These are phyloP conservation scores for Hoplias malabaricus DNA, from an alignment of 2,113 vertebrate genomes.

Conservation along the genomic window DNA sequence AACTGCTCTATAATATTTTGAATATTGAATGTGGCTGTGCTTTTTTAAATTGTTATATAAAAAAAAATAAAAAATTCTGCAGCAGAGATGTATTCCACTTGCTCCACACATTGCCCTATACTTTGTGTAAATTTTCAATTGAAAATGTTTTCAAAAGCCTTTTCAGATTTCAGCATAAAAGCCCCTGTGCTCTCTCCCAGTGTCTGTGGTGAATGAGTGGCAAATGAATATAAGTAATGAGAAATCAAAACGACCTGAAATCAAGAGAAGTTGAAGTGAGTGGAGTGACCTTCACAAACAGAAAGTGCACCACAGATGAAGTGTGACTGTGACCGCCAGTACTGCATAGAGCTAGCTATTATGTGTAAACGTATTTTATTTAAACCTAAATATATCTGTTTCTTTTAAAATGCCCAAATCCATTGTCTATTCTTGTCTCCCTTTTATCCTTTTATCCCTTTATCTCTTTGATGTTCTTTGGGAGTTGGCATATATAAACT, in stretches of 20 bases:
- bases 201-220: constrained; percentile 7
- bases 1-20: too few relatives aligned
- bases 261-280: constrained; percentile 11
- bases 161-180: background rate
- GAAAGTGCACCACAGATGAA: constrained; percentile 32
- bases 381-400: background rate
- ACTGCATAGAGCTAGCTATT: background rate
- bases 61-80: too few relatives aligned
- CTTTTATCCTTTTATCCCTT: too few relatives aligned
- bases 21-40: too few relatives aligned
- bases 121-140: background rate
- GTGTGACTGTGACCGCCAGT: constrained; percentile 15
- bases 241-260: constrained; percentile 32
- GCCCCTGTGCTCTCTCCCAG: background rate
- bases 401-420: background rate
- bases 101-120: background rate
- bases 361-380: background rate
- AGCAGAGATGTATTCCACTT: background rate
- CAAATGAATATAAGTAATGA: constrained; percentile 25
- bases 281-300: constrained; percentile 32
- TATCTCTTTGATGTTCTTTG: background rate
- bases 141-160: background rate
- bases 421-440: background rate
- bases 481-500: background rate
- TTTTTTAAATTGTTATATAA: too few relatives aligned